A percentile compares a stretch with the other conserved stretches of the same genome.
phyloP scores from a whole-genome alignment of 2,888 invertebrate genomes.

The Sphinx pinastri region DNA sequence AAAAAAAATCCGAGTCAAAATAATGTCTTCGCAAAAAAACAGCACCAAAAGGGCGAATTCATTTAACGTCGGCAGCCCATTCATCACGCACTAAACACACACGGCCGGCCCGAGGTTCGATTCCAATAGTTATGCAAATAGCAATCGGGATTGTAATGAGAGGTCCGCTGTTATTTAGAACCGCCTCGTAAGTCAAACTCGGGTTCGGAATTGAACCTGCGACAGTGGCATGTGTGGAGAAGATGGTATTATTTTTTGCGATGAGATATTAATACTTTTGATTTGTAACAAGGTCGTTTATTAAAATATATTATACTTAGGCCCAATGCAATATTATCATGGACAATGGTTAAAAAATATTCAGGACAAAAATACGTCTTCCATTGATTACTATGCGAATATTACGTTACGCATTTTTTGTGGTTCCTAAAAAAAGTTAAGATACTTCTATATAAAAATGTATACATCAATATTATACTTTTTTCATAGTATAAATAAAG shows the following conservation, averaged over 20 bases:
- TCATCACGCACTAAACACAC: conserved; percentile 80
- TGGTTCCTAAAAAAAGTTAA: too few species aligned
- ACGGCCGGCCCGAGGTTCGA: conserved; percentile 67
- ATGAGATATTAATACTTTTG: neutral
- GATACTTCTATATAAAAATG: too few species aligned
- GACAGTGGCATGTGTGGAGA: conserved; percentile 49
- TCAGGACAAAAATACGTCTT: too few species aligned
- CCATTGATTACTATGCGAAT: too few species aligned
- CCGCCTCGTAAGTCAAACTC: conserved; percentile 80
- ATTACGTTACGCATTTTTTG: too few species aligned
- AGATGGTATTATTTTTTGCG: conserved; percentile 24
- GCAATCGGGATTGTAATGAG: conserved; percentile 79
- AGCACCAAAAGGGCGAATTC: conserved; percentile 57
- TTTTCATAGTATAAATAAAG: too few species aligned
- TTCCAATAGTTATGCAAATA: conserved; percentile 84
- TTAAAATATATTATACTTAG: too few species aligned
- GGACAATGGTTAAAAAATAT: too few species aligned
- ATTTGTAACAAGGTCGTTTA: too few species aligned
- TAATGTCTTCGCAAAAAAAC: conserved; percentile 37
- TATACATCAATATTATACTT: too few species aligned
- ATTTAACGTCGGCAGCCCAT: conserved; percentile 72
- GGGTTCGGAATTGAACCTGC: conserved; percentile 67
- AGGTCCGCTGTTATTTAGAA: conserved; percentile 81
- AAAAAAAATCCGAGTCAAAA: conserved; percentile 16
- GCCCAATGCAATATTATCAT: too few species aligned